Evolutionary conservation across 2,113 vertebrate genomes (phyloP).

Genomic region (Camarhynchus parvulus): DNA sequence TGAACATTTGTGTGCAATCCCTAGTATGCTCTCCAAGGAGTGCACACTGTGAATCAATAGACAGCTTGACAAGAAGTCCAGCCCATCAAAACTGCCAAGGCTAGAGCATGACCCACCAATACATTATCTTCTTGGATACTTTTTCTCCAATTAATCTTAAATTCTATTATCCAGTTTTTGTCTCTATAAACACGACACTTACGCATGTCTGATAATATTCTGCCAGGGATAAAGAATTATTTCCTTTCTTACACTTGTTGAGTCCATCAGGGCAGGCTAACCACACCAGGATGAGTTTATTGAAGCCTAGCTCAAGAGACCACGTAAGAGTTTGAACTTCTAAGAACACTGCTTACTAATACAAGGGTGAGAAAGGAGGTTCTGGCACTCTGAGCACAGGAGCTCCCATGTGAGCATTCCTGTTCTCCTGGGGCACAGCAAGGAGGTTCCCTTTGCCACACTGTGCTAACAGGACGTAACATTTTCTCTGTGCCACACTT

Average conservation of each 20-base stretch:
- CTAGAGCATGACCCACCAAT: neutral
- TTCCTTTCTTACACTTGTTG: neutral
- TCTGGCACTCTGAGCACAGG: neutral
- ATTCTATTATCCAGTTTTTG: neutral
- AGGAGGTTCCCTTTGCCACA: neutral
- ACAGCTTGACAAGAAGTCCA: neutral
- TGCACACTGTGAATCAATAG: neutral
- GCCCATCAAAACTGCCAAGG: neutral
- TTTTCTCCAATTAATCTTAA: neutral
- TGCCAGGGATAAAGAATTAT: neutral
- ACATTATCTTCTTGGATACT: neutral
- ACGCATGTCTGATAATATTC: neutral
- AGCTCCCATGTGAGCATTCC: neutral
- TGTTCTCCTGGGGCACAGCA: neutral
- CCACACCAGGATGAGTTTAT: neutral
- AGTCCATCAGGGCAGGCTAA: neutral
- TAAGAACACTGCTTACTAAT: neutral
- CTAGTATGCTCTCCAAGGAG: neutral
- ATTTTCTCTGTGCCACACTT: neutral
- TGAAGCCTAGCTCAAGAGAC: neutral
- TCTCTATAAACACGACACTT: neutral
- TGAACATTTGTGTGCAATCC: constrained; percentile 19
- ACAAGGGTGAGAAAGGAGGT: neutral
- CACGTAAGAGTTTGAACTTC: neutral
- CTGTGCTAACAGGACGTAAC: neutral